These are phyloP conservation scores for Trachelipus rathkii DNA, from an alignment of 1,140 invertebrate genomes.

Conservation along the genomic window DNA sequence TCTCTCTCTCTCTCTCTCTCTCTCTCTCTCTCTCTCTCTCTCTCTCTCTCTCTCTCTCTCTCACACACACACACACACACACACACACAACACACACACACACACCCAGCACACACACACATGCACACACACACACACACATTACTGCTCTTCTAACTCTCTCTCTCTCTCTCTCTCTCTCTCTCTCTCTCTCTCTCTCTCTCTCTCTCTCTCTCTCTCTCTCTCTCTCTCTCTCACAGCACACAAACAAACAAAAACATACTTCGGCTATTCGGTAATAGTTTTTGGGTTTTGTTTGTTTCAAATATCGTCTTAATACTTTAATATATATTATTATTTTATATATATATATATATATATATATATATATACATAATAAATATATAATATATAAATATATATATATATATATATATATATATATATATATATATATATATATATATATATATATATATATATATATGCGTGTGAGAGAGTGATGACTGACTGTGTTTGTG, in stretches of 20 bases:
- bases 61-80: background rate
- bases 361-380: no score
- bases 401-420: constrained; percentile 17
- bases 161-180: constrained; percentile 6
- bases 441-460: constrained; percentile 21
- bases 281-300: no score
- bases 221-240: background rate
- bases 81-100: no score
- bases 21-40: background rate
- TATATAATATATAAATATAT: constrained; percentile 16
- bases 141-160: background rate
- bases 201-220: constrained; percentile 10
- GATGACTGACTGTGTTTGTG: no score
- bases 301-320: no score
- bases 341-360: no score
- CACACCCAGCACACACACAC: no score
- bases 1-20: constrained; percentile 10
- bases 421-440: constrained; percentile 19
- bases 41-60: background rate
- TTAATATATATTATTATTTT: no score
- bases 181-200: constrained; percentile 12
- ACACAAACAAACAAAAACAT: background rate
- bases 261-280: no score
- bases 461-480: background rate
- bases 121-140: no score